Evolutionary conservation across 2,888 invertebrate species (phyloP), one percentile per base, ranked within the genome.

Genomic region (Anoplius nigerrimus): DNA sequence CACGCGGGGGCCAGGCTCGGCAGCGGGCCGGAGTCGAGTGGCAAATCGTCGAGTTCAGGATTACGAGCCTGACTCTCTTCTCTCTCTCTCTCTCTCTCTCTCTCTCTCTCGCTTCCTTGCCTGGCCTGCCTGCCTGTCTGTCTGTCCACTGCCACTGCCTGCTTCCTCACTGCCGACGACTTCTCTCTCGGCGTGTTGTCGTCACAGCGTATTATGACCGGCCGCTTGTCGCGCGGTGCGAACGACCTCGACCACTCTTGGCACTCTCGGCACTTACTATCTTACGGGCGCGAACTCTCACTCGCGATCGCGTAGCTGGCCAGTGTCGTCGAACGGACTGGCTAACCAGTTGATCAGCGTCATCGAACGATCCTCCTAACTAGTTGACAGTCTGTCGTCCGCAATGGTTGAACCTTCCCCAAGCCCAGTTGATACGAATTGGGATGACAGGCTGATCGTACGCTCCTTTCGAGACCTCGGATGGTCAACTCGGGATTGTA

Each of bases 171-270:
- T 18, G 59, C 15, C 53, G 34, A 42, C 42, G 53, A 27, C 59
- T 18, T 58, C 62, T 43, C 16, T 21, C 13, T n/a, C 58, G 42
- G n/a, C 43, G 5, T 18, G 11, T 18, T 42, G 13, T 16, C n/a
- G 24, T 6, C 24, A 24, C 24, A 24, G 24, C 24, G 6, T 24
- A 24, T 24, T 34, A 34, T 34, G 34, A 48, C 22, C 45, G 22
- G 20, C 56, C 20, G 21, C 46, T 46, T 63, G 58, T 53, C 71
- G 72, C 63, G 72, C 70, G 66, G 72, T 75, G 77, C 75, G 77
- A 79, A 79, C 70, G 76, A 76, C 79, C 79, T 79, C 74, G 63
- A n/a, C 34, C 34, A 34, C 34, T 34, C 34, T 34, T 34, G 34
- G 34, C 34, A 34, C 34, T 34, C 11, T 27, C 18, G 66, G 60